phyloP scores from a whole-genome alignment of 2,888 invertebrate genomes.

The Atrina japonica region DNA sequence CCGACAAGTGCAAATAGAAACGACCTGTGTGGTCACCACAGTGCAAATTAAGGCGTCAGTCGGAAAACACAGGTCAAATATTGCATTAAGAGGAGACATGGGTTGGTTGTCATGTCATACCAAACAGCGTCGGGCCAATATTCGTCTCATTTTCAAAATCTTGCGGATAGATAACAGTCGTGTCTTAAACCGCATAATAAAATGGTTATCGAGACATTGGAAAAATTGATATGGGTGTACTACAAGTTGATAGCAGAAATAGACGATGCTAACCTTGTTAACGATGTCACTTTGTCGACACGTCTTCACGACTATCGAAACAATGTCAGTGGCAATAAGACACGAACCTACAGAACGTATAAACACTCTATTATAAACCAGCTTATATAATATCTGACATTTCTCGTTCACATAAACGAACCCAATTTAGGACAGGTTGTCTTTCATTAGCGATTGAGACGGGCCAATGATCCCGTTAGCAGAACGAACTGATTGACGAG shows the following conservation, averaged over 20 bases:
- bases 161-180: neutral
- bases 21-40: neutral
- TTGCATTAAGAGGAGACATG: slow-evolving; percentile 17
- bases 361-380: too few species aligned
- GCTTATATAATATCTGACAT: too few species aligned
- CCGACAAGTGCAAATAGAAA: too few species aligned
- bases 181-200: neutral
- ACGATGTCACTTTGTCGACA: neutral
- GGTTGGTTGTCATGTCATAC: slow-evolving; percentile 7
- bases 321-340: too few species aligned
- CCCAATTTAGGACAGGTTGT: too few species aligned
- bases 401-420: too few species aligned
- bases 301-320: too few species aligned
- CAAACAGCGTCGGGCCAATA: slow-evolving; percentile 5
- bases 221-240: neutral
- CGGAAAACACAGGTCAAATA: slow-evolving; percentile 7
- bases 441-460: too few species aligned
- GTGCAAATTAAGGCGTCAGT: slow-evolving; percentile 16
- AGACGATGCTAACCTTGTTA: neutral
- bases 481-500: too few species aligned
- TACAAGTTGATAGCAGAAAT: neutral
- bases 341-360: too few species aligned
- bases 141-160: neutral
- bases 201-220: neutral
- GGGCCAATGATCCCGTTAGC: too few species aligned